Evolutionary conservation across 2,113 vertebrate genomes (phyloP).

Genomic region (Nicator chloris): DNA sequence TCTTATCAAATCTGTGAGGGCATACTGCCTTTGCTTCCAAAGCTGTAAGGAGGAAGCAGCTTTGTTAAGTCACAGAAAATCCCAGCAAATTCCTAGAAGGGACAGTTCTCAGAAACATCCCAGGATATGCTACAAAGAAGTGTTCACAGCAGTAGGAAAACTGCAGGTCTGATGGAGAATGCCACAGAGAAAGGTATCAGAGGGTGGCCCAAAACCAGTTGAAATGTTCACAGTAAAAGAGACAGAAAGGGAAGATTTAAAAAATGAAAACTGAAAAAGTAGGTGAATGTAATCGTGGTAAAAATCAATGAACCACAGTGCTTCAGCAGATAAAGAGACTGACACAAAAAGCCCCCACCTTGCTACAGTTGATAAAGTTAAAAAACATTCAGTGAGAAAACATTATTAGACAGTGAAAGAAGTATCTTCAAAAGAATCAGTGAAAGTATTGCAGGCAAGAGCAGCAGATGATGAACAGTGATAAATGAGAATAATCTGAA

Average conservation of each 20-base stretch:
- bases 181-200: background rate
- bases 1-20: background rate
- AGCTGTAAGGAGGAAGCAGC: background rate
- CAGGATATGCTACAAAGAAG: background rate
- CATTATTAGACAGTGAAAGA: background rate
- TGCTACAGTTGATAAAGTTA: background rate
- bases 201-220: background rate
- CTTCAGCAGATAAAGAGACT: background rate
- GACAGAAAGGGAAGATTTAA: background rate
- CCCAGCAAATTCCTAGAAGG: constrained; percentile 34
- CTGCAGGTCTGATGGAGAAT: background rate
- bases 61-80: background rate
- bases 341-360: background rate
- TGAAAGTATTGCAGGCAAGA: background rate
- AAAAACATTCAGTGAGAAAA: background rate
- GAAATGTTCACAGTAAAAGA: background rate
- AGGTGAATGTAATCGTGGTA: background rate
- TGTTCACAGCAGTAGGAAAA: constrained; percentile 3
- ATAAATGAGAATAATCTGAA: background rate
- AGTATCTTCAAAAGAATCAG: background rate
- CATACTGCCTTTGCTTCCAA: background rate
- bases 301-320: background rate
- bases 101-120: background rate
- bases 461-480: background rate
- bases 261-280: background rate